phyloP scores from a whole-genome alignment of 2,888 invertebrate species.

The Machimus atricapillus region DNA sequence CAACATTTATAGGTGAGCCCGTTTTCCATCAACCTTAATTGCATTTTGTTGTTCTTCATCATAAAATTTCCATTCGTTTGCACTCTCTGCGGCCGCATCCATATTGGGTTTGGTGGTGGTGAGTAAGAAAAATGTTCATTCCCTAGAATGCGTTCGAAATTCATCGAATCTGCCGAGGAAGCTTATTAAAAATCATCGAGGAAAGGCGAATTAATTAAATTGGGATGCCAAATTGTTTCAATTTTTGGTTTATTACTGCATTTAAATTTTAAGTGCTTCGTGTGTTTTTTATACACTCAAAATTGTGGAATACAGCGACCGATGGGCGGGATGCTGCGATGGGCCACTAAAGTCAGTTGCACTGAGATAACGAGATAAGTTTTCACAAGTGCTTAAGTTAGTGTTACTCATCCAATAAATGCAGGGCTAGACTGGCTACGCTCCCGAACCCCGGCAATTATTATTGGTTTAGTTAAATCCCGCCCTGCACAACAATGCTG shows the following conservation, averaged over 20 bases:
- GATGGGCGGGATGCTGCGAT: not conserved
- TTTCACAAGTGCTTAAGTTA: conserved; percentile 14
- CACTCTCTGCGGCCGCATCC: not conserved
- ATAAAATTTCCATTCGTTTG: not conserved
- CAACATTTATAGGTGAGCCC: not conserved
- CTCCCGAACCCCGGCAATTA: not conserved
- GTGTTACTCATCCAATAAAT: conserved; percentile 4
- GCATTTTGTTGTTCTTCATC: not conserved
- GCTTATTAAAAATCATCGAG: not conserved
- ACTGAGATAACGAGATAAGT: conserved; percentile 10
- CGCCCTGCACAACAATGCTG: not conserved
- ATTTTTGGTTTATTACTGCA: not conserved
- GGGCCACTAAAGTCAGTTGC: not conserved
- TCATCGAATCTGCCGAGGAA: not conserved
- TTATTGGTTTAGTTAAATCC: conserved; percentile 19
- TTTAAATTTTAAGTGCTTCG: not conserved
- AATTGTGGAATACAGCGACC: not conserved
- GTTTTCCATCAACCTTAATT: not conserved
- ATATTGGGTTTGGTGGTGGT: too few species aligned
- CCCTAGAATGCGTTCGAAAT: not conserved
- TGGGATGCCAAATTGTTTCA: not conserved
- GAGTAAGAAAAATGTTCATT: not conserved
- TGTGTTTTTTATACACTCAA: not conserved
- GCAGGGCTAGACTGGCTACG: not conserved
- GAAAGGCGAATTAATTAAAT: not conserved